Conservation (phyloP, 37 sponge, comb jelly and placozoan species). For the Beroe forskalii region DNA sequence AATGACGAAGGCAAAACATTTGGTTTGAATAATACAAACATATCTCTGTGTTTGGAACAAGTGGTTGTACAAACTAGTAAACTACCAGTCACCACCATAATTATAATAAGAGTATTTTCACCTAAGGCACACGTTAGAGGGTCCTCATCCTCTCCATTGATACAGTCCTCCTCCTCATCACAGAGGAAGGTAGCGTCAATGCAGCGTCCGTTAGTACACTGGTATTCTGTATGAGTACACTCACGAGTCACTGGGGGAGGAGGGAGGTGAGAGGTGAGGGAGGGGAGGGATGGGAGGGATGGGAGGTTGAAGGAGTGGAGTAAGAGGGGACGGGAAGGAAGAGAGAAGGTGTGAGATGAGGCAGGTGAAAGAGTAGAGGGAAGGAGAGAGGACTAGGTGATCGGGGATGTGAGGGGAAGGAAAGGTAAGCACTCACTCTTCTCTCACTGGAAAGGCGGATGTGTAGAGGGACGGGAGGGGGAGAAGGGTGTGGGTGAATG, state of each 20-base stretch:
- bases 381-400: too few relatives aligned
- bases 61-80: too few relatives aligned
- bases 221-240: not conserved
- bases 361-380: not conserved
- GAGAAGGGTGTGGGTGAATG: too few relatives aligned
- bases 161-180: constrained; percentile 26
- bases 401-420: too few relatives aligned
- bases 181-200: constrained; percentile 4
- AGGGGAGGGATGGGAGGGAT: not conserved
- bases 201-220: constrained; percentile 40
- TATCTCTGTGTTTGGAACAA: too few relatives aligned
- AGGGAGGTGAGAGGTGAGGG: not conserved
- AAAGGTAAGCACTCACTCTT: too few relatives aligned
- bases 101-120: not conserved
- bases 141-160: not conserved
- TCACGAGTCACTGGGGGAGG: not conserved
- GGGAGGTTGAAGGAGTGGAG: not conserved
- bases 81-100: too few relatives aligned
- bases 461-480: too few relatives aligned
- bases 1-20: too few relatives aligned
- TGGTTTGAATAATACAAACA: too few relatives aligned
- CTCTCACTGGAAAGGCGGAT: too few relatives aligned
- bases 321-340: too few relatives aligned
- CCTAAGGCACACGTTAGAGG: not conserved
- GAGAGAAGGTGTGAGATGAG: not conserved